These are phyloP conservation scores for Hippocampus guttulatus DNA, from an alignment of 2,113 vertebrate genomes.

Conservation along the genomic window DNA sequence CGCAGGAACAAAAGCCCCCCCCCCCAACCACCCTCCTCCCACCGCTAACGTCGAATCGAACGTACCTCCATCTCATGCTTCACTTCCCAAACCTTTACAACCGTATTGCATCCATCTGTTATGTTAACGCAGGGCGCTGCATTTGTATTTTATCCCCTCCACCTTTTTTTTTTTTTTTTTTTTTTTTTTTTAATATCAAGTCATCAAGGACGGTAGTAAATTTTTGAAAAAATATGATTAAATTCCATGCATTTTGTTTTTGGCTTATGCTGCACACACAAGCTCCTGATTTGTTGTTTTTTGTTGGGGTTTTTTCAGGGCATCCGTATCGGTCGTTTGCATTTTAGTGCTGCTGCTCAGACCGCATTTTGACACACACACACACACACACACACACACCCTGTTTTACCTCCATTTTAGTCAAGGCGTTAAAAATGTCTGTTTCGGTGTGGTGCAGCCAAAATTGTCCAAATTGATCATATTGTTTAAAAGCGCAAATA, in stretches of 20 bases:
- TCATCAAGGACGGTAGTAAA: background rate
- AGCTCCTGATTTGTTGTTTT: background rate
- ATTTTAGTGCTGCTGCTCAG: conserved; percentile 11
- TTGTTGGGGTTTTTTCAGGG: background rate
- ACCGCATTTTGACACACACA: conserved; percentile 7
- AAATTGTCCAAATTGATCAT: conserved; percentile 24
- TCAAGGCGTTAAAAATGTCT: conserved; percentile 18
- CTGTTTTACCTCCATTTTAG: conserved; percentile 32
- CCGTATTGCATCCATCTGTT: conserved; percentile 8
- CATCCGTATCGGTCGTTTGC: background rate
- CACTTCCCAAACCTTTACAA: conserved; percentile 31
- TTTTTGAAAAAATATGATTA: background rate
- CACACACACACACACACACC: background rate
- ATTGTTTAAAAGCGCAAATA: conserved; percentile 15
- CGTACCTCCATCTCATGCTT: conserved; percentile 43
- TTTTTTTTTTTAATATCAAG: background rate
- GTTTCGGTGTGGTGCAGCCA: conserved; percentile 23
- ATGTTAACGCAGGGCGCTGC: background rate
- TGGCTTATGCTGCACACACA: background rate
- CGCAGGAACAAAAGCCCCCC: conserved; percentile 18
- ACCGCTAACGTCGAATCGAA: conserved; percentile 32
- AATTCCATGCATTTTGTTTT: background rate
- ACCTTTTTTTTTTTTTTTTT: background rate
- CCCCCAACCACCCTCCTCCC: conserved; percentile 21
- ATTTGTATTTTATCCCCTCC: background rate